Percentiles rank a stretch among this genome's conserved stretches.
phyloP scores from a whole-genome alignment of 2,113 vertebrate species.

The Macrotis lagotis region DNA sequence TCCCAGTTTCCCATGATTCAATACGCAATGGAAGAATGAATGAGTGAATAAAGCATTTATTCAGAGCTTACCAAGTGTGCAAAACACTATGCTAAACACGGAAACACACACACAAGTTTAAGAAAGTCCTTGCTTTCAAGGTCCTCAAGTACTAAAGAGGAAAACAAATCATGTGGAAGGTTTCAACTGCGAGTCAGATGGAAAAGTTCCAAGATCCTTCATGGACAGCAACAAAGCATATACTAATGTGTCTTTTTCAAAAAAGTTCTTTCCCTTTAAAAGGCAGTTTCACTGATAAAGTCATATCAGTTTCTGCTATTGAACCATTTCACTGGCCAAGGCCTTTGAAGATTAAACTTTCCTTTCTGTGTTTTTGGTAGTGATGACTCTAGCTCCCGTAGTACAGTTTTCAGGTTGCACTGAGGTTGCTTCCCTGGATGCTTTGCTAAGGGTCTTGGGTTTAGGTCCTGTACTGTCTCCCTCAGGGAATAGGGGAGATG shows the following conservation, averaged over 20 bases:
- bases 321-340: neutral
- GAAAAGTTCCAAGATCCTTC: neutral
- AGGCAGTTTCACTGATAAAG: neutral
- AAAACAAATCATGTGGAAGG: neutral
- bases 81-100: neutral
- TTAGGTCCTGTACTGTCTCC: neutral
- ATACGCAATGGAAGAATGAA: neutral
- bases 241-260: neutral
- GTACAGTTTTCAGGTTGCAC: neutral
- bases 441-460: neutral
- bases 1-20: neutral
- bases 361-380: neutral
- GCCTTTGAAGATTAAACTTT: neutral
- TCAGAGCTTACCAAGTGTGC: neutral
- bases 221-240: neutral
- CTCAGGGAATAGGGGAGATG: neutral
- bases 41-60: neutral
- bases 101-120: neutral
- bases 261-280: too few species aligned
- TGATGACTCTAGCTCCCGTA: neutral
- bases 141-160: neutral
- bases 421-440: neutral
- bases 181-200: neutral
- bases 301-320: neutral
- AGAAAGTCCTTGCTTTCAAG: neutral